A percentile compares a stretch with the other conserved stretches of the same genome.
These are phyloP conservation scores for Tiphia femorata DNA, from an alignment of 2,888 invertebrate genomes.

Conservation along the genomic window DNA sequence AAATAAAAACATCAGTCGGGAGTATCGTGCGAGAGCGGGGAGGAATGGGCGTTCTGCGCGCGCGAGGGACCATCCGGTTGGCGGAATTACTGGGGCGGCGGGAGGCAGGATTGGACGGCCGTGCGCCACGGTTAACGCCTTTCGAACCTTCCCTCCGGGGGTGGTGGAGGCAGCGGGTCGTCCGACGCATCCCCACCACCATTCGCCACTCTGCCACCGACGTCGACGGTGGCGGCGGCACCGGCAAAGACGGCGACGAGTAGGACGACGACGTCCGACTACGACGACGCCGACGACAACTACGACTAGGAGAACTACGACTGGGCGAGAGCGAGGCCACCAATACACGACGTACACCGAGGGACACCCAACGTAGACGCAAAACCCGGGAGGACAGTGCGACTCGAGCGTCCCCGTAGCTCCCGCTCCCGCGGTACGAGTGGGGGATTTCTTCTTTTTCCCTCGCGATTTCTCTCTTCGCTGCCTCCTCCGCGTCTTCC, in stretches of 20 bases:
- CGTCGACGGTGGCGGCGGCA: conserved; percentile 52
- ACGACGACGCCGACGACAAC: conserved; percentile 57
- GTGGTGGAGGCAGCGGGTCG: conserved; percentile 12
- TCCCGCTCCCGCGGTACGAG: conserved; percentile 41
- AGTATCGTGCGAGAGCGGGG: conserved; percentile 63
- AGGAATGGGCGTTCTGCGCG: conserved; percentile 59
- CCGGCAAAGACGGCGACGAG: conserved; percentile 69
- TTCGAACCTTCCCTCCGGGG: conserved; percentile 47
- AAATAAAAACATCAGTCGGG: conserved; percentile 69
- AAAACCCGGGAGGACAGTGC: conserved; percentile 48
- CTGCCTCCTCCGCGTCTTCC: conserved; percentile 20
- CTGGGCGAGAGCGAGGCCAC: conserved; percentile 69
- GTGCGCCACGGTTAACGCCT: conserved; percentile 50
- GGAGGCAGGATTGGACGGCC: conserved; percentile 49
- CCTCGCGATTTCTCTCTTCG: conserved; percentile 32
- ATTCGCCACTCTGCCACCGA: conserved; percentile 41
- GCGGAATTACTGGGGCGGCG: conserved; percentile 52
- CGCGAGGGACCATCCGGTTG: conserved; percentile 53
- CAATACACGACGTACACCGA: conserved; percentile 33
- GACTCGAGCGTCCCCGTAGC: conserved; percentile 48
- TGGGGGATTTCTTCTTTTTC: conserved; percentile 64
- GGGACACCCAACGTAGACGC: conserved; percentile 39
- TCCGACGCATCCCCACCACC: conserved; percentile 25
- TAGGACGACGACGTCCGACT: conserved; percentile 62
- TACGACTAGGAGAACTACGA: conserved; percentile 34